These are phyloP conservation scores for Sebastes itinus DNA, from an alignment of 2,797 vertebrate genomes.

Conservation along the genomic window DNA sequence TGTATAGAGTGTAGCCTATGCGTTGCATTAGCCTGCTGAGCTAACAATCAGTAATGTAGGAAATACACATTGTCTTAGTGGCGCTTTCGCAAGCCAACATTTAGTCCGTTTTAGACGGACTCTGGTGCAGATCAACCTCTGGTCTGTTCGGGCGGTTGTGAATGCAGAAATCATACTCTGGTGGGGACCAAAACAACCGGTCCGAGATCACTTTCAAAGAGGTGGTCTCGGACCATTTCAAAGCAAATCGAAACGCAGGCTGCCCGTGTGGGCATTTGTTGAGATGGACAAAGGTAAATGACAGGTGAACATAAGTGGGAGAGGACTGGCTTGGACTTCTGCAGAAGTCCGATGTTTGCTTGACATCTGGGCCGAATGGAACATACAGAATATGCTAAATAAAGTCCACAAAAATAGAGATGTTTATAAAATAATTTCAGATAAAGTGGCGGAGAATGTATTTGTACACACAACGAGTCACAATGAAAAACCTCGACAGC, in stretches of 20 bases:
- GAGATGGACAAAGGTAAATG: neutral
- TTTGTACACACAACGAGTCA: neutral
- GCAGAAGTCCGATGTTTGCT: neutral
- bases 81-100: neutral
- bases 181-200: no score
- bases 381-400: neutral
- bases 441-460: neutral
- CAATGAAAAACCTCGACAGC: neutral
- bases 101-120: neutral
- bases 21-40: neutral
- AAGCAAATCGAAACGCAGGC: neutral
- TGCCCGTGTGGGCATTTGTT: neutral
- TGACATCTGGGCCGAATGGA: neutral
- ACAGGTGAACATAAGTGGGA: neutral
- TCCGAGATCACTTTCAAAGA: no score
- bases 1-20: neutral
- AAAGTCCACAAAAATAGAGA: neutral
- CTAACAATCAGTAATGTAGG: neutral
- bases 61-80: neutral
- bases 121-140: neutral
- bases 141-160: neutral
- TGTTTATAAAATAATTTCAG: neutral
- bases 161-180: no score
- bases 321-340: no score
- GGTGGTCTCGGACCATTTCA: neutral